Base-by-base conservation (phyloP, 92 coral and sea anemone species). In the Blastomussa wellsi region DNA sequence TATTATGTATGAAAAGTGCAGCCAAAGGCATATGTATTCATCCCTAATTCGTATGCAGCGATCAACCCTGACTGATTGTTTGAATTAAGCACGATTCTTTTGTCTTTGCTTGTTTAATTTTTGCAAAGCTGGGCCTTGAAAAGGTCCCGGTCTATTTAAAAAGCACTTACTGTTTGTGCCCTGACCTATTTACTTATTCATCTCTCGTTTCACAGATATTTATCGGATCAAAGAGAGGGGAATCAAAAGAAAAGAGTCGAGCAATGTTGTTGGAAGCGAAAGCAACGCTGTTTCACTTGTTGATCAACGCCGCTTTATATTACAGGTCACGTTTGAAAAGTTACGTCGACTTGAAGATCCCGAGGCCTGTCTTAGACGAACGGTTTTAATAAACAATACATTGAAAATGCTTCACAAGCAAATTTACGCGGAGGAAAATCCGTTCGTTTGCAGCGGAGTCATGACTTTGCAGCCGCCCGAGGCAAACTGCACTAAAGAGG, bases 311-410 rank as follows among this genome's bases (percentile, higher is more conserved):
- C 88, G 88, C 88, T 91, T 90, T 70, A 79, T 96, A 68, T 84
- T 94, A 35, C 97, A 96, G 79, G 93, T 92, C 57, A 94, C 99
- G 60, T 89, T 96, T 76, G 96, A 96, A 89, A 96, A 96, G 89
- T 91, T 96, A 39, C 93, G 98, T 57, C 92, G 86, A 29, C 79
- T 96, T 0, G 99, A 96, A 71, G 99, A 96, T 80, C 99, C 98
- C 7, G 99, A 96, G 76, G 93, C 93, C 73, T 94, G 94, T 81
- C 83, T 96, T 32, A 86, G 99, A 33, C 92, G 99, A 14, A 92
- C 99, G 0, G 99, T 96, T 37, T 88, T 96, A 72, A 96, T 96
- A 83, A 96, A 95, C 86, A 96, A 96, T 90, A 96, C 99, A 15
- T 67, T 96, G 55, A 94, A 94, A 90, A 90, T 93, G 76, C 90